Evolutionary conservation across 1,140 invertebrate genomes (phyloP), one percentile per base, ranked within the genome.

Genomic region (Penaeus chinensis): DNA sequence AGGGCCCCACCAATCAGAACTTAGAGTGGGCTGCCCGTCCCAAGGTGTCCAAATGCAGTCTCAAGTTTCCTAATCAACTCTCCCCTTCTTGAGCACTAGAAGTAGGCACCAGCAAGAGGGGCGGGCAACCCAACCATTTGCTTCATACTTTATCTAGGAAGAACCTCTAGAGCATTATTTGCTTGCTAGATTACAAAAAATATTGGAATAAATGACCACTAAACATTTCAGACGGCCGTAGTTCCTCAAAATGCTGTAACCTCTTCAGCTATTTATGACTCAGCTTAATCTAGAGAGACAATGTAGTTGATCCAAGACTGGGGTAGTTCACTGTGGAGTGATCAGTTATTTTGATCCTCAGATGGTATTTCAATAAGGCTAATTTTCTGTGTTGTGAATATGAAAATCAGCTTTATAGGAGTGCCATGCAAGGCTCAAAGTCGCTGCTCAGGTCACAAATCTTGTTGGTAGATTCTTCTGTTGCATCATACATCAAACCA

Each of bases 91-190:
- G 62, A 84, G 61, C 80, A 83, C 80, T 76, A 69, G 62, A 66
- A 37, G 87, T 78, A 19, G 62, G 82, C 79, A 78, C 71, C 62
- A 62, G 37, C 54, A 84, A 62, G 11, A 66, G 82, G 87, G 87
- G 77, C 87, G 82, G 87, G 87, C 87, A 84, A 79, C 87, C 82
- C 87, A 88, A 80, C 82, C 77, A 66, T 80, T 80, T 74, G 82
- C 87, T 84, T 88, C 87, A 84, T 84, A 88, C 87, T 88, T 88
- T 84, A 88, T 84, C 87, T 88, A 88, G 87, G 81, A 88, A 82
- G 76, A 84, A 88, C 87, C 87, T 88, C 87, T 88, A 88, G 87
- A 88, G 82, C 87, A 88, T 88, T 88, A 84, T 88, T 88, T 88
- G 87, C 87, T 88, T 88, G 87, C 87, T 88, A 88, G 87, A 88